These are phyloP conservation scores for Leucoraja ocellata DNA, from an alignment of 2,797 vertebrate species.

Conservation along the genomic window DNA sequence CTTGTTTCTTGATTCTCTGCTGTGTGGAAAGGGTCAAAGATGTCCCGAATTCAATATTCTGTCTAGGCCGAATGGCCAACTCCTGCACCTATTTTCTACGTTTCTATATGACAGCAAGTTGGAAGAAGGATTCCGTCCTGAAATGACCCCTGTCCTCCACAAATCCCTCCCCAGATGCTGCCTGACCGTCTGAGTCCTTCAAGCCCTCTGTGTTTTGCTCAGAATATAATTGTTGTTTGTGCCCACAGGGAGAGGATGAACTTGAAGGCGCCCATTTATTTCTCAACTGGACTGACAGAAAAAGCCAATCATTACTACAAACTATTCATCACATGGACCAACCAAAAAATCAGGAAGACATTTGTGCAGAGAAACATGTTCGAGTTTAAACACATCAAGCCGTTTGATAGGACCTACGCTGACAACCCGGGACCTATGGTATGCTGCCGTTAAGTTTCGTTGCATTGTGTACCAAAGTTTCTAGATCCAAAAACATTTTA, in stretches of 20 bases:
- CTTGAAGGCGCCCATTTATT: constrained; percentile 93
- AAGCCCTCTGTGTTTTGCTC: background rate
- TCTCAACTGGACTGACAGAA: constrained; percentile 92
- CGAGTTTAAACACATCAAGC: constrained; percentile 96
- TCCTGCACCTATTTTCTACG: too few species aligned
- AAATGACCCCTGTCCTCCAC: too few species aligned
- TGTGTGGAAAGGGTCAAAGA: too few species aligned
- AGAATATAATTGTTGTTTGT: background rate
- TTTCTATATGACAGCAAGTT: too few species aligned
- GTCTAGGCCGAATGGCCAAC: too few species aligned
- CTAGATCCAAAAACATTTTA: background rate
- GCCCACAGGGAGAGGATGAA: constrained; percentile 88
- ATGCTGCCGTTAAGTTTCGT: background rate
- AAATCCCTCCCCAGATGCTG: too few species aligned
- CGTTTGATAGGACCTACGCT: constrained; percentile 85
- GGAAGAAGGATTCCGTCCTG: too few species aligned
- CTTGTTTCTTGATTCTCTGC: too few species aligned
- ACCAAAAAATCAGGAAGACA: constrained; percentile 95
- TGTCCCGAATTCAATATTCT: too few species aligned
- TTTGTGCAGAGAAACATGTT: constrained; percentile 99
- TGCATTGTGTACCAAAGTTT: background rate
- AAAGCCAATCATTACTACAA: constrained; percentile 98
- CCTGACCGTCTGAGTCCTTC: too few species aligned
- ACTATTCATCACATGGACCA: constrained; percentile 98
- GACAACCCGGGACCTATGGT: constrained; percentile 97